Evolutionary conservation across 2,797 vertebrate genomes (phyloP), one percentile per base, ranked within the genome.

Genomic region (Chelmon rostratus): DNA sequence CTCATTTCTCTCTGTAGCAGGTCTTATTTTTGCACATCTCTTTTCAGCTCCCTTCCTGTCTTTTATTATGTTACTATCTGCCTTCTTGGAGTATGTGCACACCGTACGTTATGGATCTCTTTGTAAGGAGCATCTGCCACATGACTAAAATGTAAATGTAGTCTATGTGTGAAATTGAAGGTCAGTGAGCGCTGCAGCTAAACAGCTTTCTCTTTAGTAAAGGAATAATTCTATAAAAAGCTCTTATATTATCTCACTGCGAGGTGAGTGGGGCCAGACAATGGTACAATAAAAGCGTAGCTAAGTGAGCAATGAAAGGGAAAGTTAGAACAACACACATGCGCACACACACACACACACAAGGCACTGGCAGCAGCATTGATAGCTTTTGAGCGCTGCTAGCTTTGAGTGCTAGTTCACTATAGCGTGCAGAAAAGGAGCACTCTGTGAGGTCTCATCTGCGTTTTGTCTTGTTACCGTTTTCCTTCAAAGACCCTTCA

Each of bases 171-270:
- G 89, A 92, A 93, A 93, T 81, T 92, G 91, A 91, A 91, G 91
- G 92, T 93, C 93, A 93, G 88, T 64, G 54, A 83, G 87, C 76
- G 4, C 74, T 57, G 42, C 85, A 76, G 89, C 83, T 86, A 91
- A 93, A 93, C 93, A 92, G 93, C 88, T 91, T 93, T 91, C 86
- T 89, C 93, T 94, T 93, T 94, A 92, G 92, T 94, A 90, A 91
- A 91, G 83, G 86, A 92, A 91, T 94, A 90, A 94, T 94, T 94
- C 91, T 94, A 94, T 94, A 92, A 95, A 95, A 94, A 94, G 91
- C 89, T 86, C 88, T 87, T 90, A 92, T 93, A 93, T 93, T 93
- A 91, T 92, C 89, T 87, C 68, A 38, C 92, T 82, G 84, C 88
- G 88, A 92, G 92, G 94, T 94, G 94, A 94, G 76, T 37, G 81